Percentiles rank a stretch among this genome's conserved stretches.
phyloP scores from a whole-genome alignment of 30 jellyfish, hydroid and myxozoan genomes.

The Nemopilema nomurai region DNA sequence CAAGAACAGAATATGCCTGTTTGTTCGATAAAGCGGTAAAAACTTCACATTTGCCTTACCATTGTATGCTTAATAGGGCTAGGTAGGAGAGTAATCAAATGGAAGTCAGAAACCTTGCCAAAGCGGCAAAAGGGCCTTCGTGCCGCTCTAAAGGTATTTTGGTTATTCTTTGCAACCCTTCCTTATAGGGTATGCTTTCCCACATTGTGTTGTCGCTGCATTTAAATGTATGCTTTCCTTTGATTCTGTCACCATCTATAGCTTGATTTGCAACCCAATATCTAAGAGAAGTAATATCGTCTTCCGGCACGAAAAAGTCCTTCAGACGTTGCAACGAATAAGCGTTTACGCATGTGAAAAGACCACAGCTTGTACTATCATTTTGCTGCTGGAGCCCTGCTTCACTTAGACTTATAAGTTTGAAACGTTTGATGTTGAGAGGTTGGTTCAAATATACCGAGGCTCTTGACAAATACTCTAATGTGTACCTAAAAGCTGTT shows the following conservation, averaged over 20 bases:
- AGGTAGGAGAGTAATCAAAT: background rate
- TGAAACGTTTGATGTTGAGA: background rate
- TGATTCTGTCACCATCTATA: background rate
- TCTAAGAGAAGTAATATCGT: slow-evolving; percentile 3
- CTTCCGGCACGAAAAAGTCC: background rate
- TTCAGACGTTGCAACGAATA: background rate
- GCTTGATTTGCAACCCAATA: slow-evolving; percentile 6
- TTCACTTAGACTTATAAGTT: slow-evolving; percentile 4
- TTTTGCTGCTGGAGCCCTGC: slow-evolving; percentile 14
- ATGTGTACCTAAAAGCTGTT: background rate
- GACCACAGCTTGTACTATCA: slow-evolving; percentile 10
- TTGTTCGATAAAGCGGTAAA: background rate
- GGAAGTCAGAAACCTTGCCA: background rate
- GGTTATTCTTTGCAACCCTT: background rate
- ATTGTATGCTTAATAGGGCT: background rate
- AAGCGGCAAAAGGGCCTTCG: slow-evolving; percentile 5
- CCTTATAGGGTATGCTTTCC: slow-evolving; percentile 2
- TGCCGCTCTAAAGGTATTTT: background rate
- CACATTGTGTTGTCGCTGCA: background rate
- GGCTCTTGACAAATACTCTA: slow-evolving; percentile 3
- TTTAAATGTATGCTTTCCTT: background rate
- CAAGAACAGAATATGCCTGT: background rate
- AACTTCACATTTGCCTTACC: background rate
- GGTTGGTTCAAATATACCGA: background rate
- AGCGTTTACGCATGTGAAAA: background rate